Conservation (phyloP, 2,888 invertebrate species). For the Sussaba pulchella region DNA sequence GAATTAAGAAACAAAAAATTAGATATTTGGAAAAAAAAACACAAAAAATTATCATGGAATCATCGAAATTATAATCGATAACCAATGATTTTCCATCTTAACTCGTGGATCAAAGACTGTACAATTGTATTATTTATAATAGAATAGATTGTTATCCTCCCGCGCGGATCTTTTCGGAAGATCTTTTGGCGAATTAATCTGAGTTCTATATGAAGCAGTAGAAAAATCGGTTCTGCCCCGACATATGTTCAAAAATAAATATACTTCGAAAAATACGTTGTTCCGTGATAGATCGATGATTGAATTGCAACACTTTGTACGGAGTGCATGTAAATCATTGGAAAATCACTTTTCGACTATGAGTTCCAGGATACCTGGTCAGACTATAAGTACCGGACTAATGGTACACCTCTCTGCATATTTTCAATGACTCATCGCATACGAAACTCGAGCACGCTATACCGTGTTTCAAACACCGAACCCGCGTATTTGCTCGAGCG, state of each 20-base stretch:
- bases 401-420: constrained; percentile 15
- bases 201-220: constrained; percentile 69
- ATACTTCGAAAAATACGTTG: background rate
- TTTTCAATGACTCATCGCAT: constrained; percentile 48
- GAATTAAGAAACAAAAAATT: background rate
- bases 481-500: background rate
- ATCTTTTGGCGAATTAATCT: constrained; percentile 73
- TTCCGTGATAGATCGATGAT: background rate
- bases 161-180: constrained; percentile 72
- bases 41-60: too few relatives aligned
- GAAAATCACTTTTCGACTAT: constrained; percentile 9
- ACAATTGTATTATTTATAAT: background rate
- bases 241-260: background rate
- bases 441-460: constrained; percentile 2
- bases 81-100: too few relatives aligned
- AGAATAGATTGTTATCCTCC: constrained; percentile 74
- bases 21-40: too few relatives aligned
- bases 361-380: background rate
- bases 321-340: constrained; percentile 7
- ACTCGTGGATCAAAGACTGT: background rate
- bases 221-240: background rate
- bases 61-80: background rate
- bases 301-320: background rate
- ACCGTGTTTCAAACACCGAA: background rate
- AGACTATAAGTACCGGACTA: constrained; percentile 24